Base-by-base conservation (phyloP, 2,888 invertebrate species). In the Tenthredo distinguenda region DNA sequence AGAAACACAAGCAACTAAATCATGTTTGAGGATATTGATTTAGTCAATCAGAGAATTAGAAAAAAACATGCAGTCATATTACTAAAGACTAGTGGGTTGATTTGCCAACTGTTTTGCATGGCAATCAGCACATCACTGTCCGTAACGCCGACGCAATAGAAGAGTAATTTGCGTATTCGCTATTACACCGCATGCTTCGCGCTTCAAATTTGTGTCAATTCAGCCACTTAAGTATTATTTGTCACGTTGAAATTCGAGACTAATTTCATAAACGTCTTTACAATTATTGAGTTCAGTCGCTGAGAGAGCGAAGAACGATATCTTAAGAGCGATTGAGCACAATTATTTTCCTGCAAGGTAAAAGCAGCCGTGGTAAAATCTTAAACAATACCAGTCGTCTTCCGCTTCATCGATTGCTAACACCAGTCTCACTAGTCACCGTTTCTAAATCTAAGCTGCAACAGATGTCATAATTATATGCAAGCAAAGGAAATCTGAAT, bases 201-300 rank as follows among this genome's bases (percentile, higher is more conserved):
- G 71, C 87, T 86, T 88, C 87, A 88, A 89, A 88, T 89, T 89
- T 87, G 86, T 87, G 84, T 86, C 89, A 90, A 90, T 91, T 87
- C 88, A 90, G 88, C 87, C 89, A 89, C 87, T 90, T 89, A 84
- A 85, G 34, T 65, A 83, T 83, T 68, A 40, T 68, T 68, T 50
- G 83, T 47, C 31, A 68, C 43, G 47, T 68, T 26, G 50, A 83
- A 43, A 40, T 83, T 47, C 43, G 43, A 83, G 26, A 26, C 47
- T 62, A 50, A 71, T 47, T 83, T 68, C 43, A 40, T 47, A 68
- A 83, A 68, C 83, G 47, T 31, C 31, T 7, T 65, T 31, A 9
- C 26, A 47, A 43, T 55, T 50, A 62, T 12, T 40, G 37, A 55
- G 77, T 34, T 34, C 55, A 55, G 26, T 37, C 40, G 40, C 58